Conservation (phyloP, 1,140 invertebrate species). For the Tetragnatha versicolor region DNA sequence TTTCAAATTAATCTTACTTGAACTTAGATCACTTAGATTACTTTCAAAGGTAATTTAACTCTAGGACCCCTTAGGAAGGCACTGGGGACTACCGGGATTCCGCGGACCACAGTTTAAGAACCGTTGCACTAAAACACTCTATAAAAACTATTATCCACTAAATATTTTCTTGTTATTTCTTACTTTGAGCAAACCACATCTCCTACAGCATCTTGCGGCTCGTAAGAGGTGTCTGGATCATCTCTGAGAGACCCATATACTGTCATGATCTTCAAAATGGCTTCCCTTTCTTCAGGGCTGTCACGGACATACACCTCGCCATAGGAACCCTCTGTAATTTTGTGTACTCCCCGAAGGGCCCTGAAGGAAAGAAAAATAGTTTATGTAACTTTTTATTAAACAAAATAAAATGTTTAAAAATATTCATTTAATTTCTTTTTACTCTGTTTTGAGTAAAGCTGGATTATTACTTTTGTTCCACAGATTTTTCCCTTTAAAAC, state of each 20-base stretch:
- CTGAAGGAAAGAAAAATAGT: background rate
- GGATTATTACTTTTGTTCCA: background rate
- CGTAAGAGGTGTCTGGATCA: background rate
- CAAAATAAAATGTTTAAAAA: background rate
- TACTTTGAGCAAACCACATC: constrained; percentile 1
- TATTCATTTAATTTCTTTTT: background rate
- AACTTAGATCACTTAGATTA: too few relatives aligned
- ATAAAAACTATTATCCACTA: too few relatives aligned
- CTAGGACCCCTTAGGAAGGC: too few relatives aligned
- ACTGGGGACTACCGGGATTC: too few relatives aligned
- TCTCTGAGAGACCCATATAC: background rate
- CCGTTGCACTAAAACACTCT: too few relatives aligned
- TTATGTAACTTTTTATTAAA: background rate
- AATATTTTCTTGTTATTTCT: background rate
- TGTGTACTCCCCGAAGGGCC: background rate
- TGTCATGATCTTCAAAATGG: background rate
- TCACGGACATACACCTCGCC: background rate
- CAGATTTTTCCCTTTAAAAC: background rate
- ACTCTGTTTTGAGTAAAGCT: background rate
- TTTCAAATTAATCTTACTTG: too few relatives aligned
- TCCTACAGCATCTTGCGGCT: background rate
- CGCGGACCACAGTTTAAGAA: too few relatives aligned
- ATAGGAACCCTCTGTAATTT: background rate
- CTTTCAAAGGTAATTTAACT: too few relatives aligned
- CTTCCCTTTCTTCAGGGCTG: background rate